A percentile compares a stretch with the other conserved stretches of the same genome.
Evolutionary conservation across 2,113 vertebrate genomes (phyloP).

Genomic region (Chaetops frenatus): DNA sequence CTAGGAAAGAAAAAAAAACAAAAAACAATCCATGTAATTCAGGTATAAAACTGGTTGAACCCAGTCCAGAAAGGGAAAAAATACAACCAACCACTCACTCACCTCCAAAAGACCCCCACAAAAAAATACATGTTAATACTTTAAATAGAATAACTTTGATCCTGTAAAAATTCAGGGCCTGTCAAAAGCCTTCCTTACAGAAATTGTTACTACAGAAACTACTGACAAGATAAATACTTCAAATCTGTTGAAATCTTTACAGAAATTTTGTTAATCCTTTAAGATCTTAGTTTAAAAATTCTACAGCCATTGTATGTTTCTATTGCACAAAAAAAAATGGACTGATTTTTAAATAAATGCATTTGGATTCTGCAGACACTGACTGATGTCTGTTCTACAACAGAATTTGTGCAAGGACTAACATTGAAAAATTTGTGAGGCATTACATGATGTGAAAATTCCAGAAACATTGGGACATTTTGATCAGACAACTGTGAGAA

Average conservation of each 20-base stretch:
- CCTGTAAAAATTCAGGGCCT: neutral
- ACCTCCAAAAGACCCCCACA: accelerated
- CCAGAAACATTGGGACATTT: neutral
- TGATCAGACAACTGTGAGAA: neutral
- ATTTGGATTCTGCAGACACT: neutral
- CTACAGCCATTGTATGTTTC: neutral
- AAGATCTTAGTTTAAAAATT: neutral
- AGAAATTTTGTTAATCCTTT: neutral
- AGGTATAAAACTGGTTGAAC: neutral
- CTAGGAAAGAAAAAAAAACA: neutral
- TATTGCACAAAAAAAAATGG: neutral
- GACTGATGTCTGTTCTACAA: neutral
- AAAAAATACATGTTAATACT: neutral
- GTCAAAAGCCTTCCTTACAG: neutral
- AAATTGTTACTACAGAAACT: neutral
- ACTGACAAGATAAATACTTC: neutral
- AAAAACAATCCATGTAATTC: neutral
- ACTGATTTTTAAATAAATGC: neutral
- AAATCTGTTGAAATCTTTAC: neutral
- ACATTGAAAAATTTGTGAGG: neutral
- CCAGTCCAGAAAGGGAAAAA: neutral
- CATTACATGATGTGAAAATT: neutral
- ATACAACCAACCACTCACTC: accelerated
- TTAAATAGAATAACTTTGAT: neutral
- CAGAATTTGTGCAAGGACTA: neutral